These are phyloP conservation scores for Drosophila fungiperda DNA, from an alignment of 2,888 invertebrate species.

Conservation along the genomic window DNA sequence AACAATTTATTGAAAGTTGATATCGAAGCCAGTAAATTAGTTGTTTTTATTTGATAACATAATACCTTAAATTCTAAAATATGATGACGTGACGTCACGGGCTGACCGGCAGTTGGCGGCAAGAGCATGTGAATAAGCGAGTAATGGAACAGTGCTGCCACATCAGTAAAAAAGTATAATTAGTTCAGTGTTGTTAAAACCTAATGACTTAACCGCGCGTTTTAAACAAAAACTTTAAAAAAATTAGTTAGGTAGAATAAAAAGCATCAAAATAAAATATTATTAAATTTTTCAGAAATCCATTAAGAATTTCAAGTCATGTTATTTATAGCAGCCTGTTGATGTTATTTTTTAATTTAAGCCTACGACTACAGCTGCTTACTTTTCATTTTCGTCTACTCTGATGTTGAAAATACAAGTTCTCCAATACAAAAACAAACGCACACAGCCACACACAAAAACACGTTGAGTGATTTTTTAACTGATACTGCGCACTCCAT, in stretches of 20 bases:
- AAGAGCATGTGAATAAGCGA: not conserved
- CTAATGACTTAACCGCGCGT: not conserved
- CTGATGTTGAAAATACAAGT: slow-evolving; percentile 41
- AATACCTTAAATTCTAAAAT: not conserved
- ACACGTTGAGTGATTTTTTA: slow-evolving; percentile 27
- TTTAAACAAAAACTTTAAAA: not conserved
- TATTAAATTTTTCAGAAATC: not conserved
- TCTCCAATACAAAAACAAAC: slow-evolving; percentile 33
- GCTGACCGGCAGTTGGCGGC: not conserved
- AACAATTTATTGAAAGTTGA: not conserved
- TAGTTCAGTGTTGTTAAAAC: slow-evolving; percentile 9
- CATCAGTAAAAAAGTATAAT: not conserved
- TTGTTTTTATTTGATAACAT: not conserved
- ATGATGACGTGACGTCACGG: slow-evolving; percentile 15
- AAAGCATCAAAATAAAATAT: not conserved
- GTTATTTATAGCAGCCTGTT: not conserved
- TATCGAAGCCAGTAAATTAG: not conserved
- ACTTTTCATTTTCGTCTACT: slow-evolving; percentile 36
- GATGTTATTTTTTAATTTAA: slow-evolving; percentile 43
- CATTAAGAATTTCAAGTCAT: not conserved
- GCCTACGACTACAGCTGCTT: slow-evolving; percentile 16
- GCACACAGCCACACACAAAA: slow-evolving; percentile 2
- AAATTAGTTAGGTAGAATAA: not conserved
- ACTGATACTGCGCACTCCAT: slow-evolving; percentile 36
- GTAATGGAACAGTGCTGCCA: slow-evolving; percentile 13